Evolutionary conservation across 2,888 invertebrate species (phyloP).

Genomic region (Branchinecta sandiegonensis): DNA sequence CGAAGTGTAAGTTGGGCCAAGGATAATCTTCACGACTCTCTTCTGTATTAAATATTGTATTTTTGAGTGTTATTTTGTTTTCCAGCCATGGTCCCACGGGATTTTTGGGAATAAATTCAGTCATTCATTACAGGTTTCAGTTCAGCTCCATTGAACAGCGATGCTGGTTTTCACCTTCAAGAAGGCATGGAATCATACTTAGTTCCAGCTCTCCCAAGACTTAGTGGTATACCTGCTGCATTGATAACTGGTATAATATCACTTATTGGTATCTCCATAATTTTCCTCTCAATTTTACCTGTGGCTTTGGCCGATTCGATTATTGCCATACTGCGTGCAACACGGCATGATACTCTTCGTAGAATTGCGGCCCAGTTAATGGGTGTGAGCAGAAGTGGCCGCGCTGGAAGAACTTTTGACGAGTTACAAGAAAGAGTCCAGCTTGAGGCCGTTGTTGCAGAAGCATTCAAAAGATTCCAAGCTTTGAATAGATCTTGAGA

Average conservation of each 20-base stretch:
- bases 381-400: neutral
- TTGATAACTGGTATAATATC: neutral
- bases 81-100: no score
- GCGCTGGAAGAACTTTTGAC: neutral
- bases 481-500: no score
- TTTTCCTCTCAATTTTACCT: neutral
- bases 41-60: no score
- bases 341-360: neutral
- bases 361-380: neutral
- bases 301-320: neutral
- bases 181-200: constrained; percentile 2
- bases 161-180: neutral
- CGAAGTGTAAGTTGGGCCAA: no score
- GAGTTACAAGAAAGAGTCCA: no score
- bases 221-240: neutral
- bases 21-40: no score
- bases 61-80: no score
- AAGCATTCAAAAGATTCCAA: no score
- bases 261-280: neutral
- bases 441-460: no score
- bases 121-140: neutral
- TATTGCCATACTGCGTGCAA: neutral
- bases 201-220: neutral
- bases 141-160: constrained; percentile 1
- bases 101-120: no score